Base-by-base conservation (phyloP, 2,113 vertebrate species). In the Myotis davidii region DNA sequence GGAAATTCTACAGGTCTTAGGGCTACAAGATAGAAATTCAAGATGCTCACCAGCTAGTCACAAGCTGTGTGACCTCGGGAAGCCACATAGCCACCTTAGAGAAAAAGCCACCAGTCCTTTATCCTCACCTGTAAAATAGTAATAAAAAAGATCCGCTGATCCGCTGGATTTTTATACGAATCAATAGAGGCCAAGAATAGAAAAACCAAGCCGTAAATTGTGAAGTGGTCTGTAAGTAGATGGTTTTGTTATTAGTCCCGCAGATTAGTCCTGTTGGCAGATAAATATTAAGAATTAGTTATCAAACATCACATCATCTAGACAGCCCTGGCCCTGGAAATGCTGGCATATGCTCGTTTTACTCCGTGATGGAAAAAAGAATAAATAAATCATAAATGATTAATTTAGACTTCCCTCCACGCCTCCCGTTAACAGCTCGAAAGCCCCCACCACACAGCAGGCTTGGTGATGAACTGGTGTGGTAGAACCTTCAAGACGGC, bases 301-400 rank as follows among this genome's bases (percentile, higher is more conserved):
- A 98, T 98, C 97, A 96, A 97, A 96, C 97, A 89, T 93, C 95
- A 91, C 94, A 95, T 97, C 98, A 98, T 45, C 70, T 74, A 98
- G 97, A 96, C 96, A 97, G 90, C 70, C 84, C 79, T 97, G 90
- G 96, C 88, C 91, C 90, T 97, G 95, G 97, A 98, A 98, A 98
- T 97, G 96, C 96, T 98, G 98, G 97, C 98, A 98, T 98, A 97
- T 97, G 85, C 97, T 98, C 97, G 76, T 97, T 97, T 94, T n/a
- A 59, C 94, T 98, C 90, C 92, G 90, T 94, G 96, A 98, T 96
- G 97, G 97, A 94, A 98, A 98, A 97, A 98, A 98, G 98, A 97
- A 98, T 98, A 98, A 99, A 99, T 98, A 97, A 99, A 98, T 98
- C 98, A 96, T 98, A 98, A 98, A 98, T 99, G 99, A 99, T 99